These are phyloP conservation scores for Actinia equina DNA, from an alignment of 64 coral and sea anemone species.

Conservation along the genomic window DNA sequence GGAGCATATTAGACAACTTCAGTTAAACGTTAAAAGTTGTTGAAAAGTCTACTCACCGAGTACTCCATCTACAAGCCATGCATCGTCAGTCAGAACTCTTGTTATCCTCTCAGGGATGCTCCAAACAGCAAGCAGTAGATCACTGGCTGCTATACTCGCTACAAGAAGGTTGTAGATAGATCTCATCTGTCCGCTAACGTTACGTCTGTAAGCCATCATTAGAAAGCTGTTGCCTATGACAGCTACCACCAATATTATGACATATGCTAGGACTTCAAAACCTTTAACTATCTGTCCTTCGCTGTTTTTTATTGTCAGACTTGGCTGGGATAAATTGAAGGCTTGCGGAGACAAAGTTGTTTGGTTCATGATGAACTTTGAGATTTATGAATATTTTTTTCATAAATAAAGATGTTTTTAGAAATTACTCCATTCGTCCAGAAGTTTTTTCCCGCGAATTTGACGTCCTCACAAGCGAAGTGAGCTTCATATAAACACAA, in stretches of 20 bases:
- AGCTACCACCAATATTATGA: slow-evolving; percentile 1
- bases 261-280: slow-evolving; percentile 10
- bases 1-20: too few species aligned
- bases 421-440: too few species aligned
- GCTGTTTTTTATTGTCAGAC: neutral
- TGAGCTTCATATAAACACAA: neutral
- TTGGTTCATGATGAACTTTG: neutral
- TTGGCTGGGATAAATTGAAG: neutral
- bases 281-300: neutral
- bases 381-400: neutral
- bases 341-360: neutral
- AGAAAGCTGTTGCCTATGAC: slow-evolving; percentile 38
- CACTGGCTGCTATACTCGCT: slow-evolving; percentile 40
- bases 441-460: too few species aligned
- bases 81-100: slow-evolving; percentile 31
- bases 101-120: slow-evolving; percentile 49
- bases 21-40: too few species aligned
- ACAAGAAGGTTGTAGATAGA: slow-evolving; percentile 38
- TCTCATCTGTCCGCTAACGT: slow-evolving; percentile 46
- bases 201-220: slow-evolving; percentile 23
- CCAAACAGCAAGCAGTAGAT: slow-evolving; percentile 32
- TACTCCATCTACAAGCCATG: slow-evolving; percentile 35
- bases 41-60: slow-evolving; percentile 4
- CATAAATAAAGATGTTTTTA: neutral
- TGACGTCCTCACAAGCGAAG: too few species aligned